Conservation (phyloP, 2,797 vertebrate species). For the Channallabes apus region DNA sequence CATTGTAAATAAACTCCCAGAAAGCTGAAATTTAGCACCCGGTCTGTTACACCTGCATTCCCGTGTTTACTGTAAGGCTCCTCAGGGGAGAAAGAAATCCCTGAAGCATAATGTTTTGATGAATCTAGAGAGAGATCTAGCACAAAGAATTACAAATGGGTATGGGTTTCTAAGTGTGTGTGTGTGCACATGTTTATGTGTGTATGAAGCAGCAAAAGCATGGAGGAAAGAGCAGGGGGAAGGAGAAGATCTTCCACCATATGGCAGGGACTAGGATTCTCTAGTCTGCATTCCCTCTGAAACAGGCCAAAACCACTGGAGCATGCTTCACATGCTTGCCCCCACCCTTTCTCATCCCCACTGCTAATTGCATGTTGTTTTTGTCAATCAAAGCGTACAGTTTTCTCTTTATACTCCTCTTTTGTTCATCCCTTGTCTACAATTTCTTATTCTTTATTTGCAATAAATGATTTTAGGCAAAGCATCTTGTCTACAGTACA, state of each 20-base stretch:
- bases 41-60: slow-evolving; percentile 36
- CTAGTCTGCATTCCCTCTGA: slow-evolving; percentile 80
- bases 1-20: slow-evolving; percentile 46
- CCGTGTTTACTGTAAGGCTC: slow-evolving; percentile 26
- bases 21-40: slow-evolving; percentile 29
- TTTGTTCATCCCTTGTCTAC: slow-evolving; percentile 55
- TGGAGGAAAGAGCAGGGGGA: slow-evolving; percentile 45
- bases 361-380: slow-evolving; percentile 94
- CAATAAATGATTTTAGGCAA: neutral
- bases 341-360: slow-evolving; percentile 63
- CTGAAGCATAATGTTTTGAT: slow-evolving; percentile 50
- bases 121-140: slow-evolving; percentile 42
- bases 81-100: slow-evolving; percentile 34
- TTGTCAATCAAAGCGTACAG: slow-evolving; percentile 92
- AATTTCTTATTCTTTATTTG: slow-evolving; percentile 21
- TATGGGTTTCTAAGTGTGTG: slow-evolving; percentile 40
- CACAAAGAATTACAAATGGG: slow-evolving; percentile 35
- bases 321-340: slow-evolving; percentile 93
- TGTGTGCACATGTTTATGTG: slow-evolving; percentile 31
- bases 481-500: neutral
- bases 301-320: slow-evolving; percentile 88
- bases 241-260: slow-evolving; percentile 80
- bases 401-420: slow-evolving; percentile 42
- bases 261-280: slow-evolving; percentile 87
- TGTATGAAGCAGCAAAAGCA: slow-evolving; percentile 45